Evolutionary conservation across 2,888 invertebrate species (phyloP), one percentile per base, ranked within the genome.

Genomic region (Drosophila dives): DNA sequence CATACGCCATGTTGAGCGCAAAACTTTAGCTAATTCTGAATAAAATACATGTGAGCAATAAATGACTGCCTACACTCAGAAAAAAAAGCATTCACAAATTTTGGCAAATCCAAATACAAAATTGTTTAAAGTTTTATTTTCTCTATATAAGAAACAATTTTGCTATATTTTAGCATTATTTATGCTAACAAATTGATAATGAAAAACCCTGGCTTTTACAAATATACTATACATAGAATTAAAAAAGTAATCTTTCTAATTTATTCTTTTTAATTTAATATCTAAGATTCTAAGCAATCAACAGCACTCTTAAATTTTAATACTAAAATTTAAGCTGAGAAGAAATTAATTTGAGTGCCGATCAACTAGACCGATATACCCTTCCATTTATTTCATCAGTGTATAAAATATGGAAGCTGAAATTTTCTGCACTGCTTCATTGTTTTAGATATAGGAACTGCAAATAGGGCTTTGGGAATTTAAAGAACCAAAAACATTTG

Each of bases 1-100:
- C 80, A 80, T 80, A 74, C 80, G 80, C 70, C 61, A 53, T 51
- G 70, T 66, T 55, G 70, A 54, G 50, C 50, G 61, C 7, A 61
- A 60, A 75, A 71, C 59, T 75, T 78, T 56, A 8, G 23, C 36
- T 36, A 50, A 33, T 55, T 40, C n/a, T 23, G 55, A 62, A 48
- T 36, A n/a, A 29, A 33, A 58, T 45, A 38, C 11, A 56, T 23
- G 12, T 11, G 4, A 42, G 7, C 7, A 40, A 45, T 8, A 15
- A 1, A 2, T 20, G 45, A 45, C 20, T 15, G 23, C 8, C 26
- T 23, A 15, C 15, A 45, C 23, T 4, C 8, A 8, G 45, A 23
- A 23, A 23, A 12, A 45, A 5, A 45, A 20, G 20, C 8, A 2
- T 7, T 7, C 12, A 7, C 3, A 3, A 45, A 20, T 12, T 45